These are phyloP conservation scores for Trissolcus basalis DNA, from an alignment of 1,140 invertebrate genomes.

Conservation along the genomic window DNA sequence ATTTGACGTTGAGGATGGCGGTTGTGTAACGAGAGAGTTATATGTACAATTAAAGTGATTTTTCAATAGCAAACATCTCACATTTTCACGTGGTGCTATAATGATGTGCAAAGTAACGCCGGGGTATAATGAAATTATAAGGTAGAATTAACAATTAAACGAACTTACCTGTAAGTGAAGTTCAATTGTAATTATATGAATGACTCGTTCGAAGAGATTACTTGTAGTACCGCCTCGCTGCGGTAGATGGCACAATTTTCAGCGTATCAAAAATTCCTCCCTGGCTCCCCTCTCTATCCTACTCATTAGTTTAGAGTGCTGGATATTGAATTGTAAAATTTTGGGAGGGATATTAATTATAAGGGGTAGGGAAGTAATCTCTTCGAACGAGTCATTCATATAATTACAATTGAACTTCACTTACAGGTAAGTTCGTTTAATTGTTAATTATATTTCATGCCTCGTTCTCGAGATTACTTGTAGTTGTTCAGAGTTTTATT, in stretches of 20 bases:
- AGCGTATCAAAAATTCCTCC: not conserved
- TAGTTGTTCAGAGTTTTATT: constrained; percentile 3
- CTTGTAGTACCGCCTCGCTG: not conserved
- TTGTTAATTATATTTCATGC: constrained; percentile 1
- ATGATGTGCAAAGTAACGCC: constrained; percentile 11
- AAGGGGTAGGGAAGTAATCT: not conserved
- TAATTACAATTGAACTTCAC: constrained; percentile 6
- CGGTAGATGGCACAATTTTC: not conserved
- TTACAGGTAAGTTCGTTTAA: constrained; percentile 4
- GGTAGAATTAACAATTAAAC: constrained; percentile 5
- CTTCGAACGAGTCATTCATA: constrained; percentile 5
- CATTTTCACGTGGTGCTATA: constrained; percentile 11
- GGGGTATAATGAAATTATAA: constrained; percentile 1
- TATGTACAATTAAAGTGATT: constrained; percentile 13
- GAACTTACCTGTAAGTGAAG: constrained; percentile 6
- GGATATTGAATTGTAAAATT: constrained; percentile 3
- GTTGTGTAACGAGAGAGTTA: constrained; percentile 9
- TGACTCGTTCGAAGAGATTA: constrained; percentile 3
- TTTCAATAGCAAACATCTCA: constrained; percentile 16
- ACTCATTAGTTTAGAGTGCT: constrained; percentile 3
- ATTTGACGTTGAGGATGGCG: constrained; percentile 5
- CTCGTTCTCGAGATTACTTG: constrained; percentile 5
- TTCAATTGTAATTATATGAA: constrained; percentile 4
- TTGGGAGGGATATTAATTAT: not conserved
- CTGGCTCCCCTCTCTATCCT: not conserved